Conservation (phyloP, 2,113 vertebrate genomes). For the Catharus minimus region DNA sequence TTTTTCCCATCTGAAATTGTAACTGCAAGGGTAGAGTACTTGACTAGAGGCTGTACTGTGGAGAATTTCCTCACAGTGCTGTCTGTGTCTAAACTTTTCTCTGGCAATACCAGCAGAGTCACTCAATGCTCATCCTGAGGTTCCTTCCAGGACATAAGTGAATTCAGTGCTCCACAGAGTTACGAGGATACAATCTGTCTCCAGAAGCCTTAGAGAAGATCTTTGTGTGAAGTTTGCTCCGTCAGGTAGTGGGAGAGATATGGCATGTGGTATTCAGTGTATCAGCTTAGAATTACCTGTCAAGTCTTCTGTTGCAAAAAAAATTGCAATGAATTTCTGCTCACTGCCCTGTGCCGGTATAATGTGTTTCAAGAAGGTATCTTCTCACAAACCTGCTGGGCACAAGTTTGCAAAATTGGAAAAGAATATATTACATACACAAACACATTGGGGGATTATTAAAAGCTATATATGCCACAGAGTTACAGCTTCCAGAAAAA, state of each 20-base stretch:
- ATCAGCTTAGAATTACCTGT: neutral
- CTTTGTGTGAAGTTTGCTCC: neutral
- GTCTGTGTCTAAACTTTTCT: neutral
- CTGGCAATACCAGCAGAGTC: neutral
- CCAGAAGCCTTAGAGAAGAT: neutral
- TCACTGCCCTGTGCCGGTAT: neutral
- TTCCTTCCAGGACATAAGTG: neutral
- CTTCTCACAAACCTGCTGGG: neutral
- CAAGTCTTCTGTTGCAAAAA: neutral
- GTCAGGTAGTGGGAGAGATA: neutral
- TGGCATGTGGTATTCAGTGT: rapidly evolving
- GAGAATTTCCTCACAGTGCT: neutral
- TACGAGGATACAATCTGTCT: neutral
- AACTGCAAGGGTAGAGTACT: neutral
- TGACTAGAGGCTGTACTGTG: neutral
- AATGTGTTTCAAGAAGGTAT: neutral
- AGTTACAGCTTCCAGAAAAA: neutral
- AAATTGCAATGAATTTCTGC: neutral
- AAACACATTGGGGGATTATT: neutral
- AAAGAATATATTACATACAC: neutral
- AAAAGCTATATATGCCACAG: neutral
- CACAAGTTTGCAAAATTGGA: neutral
- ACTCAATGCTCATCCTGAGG: neutral
- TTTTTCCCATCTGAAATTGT: neutral
- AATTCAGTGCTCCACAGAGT: neutral